Conservation (phyloP, 1,140 invertebrate species). For the Aphelenchoides avenae region DNA sequence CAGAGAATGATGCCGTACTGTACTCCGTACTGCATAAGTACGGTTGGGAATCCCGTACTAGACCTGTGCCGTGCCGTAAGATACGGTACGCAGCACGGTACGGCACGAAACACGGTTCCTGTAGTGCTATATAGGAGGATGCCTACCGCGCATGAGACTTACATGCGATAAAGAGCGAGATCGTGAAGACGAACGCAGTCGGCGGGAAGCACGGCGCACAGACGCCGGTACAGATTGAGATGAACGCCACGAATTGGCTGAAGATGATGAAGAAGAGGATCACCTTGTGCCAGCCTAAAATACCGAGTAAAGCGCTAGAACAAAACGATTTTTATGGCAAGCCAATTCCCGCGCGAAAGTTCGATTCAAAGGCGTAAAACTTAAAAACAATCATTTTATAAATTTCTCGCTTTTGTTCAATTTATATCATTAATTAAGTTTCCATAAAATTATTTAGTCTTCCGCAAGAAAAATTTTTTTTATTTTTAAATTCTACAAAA, state of each 20-base stretch:
- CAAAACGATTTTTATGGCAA: no score
- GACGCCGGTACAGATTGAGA: constrained; percentile 53
- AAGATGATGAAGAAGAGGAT: constrained; percentile 57
- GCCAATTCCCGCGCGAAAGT: no score
- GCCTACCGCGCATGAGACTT: constrained; percentile 23
- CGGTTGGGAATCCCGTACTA: no score
- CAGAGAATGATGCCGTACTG: no score
- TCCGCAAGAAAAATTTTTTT: neutral
- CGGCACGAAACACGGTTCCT: no score
- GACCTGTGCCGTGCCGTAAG: no score
- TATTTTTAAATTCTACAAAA: neutral
- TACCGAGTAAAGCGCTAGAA: no score
- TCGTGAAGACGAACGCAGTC: constrained; percentile 55
- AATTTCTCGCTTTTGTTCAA: no score
- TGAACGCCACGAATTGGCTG: constrained; percentile 51
- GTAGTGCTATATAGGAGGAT: neutral
- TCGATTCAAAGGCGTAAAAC: no score
- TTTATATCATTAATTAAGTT: neutral
- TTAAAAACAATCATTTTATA: no score
- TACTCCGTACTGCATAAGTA: no score
- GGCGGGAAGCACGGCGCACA: constrained; percentile 57
- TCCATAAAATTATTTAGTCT: neutral
- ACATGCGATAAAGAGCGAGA: constrained; percentile 55
- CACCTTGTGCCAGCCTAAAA: constrained; percentile 56
- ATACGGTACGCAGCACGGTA: no score